Percentiles rank a stretch among this genome's conserved stretches.
phyloP scores from a whole-genome alignment of 2,888 invertebrate species.

The Rhodophaea formosa region DNA sequence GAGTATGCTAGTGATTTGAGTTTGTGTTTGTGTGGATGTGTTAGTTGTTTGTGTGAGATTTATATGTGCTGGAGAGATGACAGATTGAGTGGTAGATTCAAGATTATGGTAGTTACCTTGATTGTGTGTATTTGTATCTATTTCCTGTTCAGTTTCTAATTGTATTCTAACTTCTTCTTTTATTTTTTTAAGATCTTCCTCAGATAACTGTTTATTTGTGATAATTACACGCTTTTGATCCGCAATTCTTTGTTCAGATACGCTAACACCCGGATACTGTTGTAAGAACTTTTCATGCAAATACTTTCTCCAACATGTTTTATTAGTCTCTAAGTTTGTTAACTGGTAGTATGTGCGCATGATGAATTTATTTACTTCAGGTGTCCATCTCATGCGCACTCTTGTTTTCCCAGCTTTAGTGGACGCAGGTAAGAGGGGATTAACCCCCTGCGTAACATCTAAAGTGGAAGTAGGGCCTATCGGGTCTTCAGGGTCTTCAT shows the following conservation, averaged over 20 bases:
- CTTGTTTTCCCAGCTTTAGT: constrained; percentile 27
- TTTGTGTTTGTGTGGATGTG: not conserved
- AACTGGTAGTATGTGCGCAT: constrained; percentile 23
- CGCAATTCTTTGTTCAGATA: constrained; percentile 27
- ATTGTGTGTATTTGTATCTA: not conserved
- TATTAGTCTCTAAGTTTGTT: constrained; percentile 23
- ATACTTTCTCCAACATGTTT: constrained; percentile 18
- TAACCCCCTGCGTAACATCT: constrained; percentile 24
- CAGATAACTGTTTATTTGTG: constrained; percentile 23
- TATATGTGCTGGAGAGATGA: not conserved
- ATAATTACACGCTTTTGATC: constrained; percentile 30
- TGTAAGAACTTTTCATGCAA: constrained; percentile 24
- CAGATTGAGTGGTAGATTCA: not conserved
- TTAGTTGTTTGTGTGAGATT: not conserved
- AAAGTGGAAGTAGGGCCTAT: not conserved
- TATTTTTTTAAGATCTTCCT: not conserved
- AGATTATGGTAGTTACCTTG: not conserved
- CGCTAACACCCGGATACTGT: constrained; percentile 25
- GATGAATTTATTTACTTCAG: constrained; percentile 21
- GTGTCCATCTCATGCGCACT: constrained; percentile 17
- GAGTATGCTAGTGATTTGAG: not conserved
- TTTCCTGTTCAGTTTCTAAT: not conserved
- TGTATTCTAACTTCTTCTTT: constrained; percentile 4
- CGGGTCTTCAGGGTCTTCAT: not conserved
- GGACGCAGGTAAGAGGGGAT: constrained; percentile 26